phyloP scores from a whole-genome alignment of 2,888 invertebrate species.

The Piscicola geometra region DNA sequence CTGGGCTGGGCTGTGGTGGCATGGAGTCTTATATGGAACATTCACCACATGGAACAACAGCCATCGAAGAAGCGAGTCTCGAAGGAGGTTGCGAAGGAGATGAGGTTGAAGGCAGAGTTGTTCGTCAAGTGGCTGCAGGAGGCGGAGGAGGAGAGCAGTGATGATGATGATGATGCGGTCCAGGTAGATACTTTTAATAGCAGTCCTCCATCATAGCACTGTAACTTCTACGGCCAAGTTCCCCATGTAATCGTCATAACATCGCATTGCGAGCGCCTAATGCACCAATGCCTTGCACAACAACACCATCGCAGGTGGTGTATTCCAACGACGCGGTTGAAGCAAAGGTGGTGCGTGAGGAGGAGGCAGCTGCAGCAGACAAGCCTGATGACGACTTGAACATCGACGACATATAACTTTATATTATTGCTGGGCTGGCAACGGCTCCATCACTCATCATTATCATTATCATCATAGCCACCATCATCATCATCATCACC shows the following conservation, averaged over 20 bases:
- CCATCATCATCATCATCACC: too few species aligned
- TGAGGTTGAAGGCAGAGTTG: constrained; percentile 83
- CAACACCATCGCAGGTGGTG: background rate
- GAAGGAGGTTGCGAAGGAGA: constrained; percentile 75
- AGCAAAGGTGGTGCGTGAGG: background rate
- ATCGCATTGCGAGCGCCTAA: too few species aligned
- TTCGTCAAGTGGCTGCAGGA: constrained; percentile 89
- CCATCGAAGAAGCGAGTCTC: constrained; percentile 80
- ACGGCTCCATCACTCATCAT: background rate
- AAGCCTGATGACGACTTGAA: constrained; percentile 60
- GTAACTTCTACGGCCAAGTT: constrained; percentile 11
- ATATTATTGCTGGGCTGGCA: too few species aligned
- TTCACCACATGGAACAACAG: constrained; percentile 44
- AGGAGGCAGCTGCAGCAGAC: too few species aligned
- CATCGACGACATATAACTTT: constrained; percentile 54
- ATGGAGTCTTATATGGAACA: too few species aligned
- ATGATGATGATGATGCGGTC: constrained; percentile 69
- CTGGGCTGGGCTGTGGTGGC: too few species aligned
- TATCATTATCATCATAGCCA: background rate
- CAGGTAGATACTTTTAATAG: constrained; percentile 49
- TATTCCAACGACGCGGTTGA: background rate
- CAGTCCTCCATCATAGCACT: constrained; percentile 20
- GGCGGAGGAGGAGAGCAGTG: constrained; percentile 84
- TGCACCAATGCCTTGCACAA: too few species aligned
- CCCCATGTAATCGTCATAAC: too few species aligned